These are phyloP conservation scores for Rutpela maculata DNA, from an alignment of 2,888 invertebrate genomes.

Conservation along the genomic window DNA sequence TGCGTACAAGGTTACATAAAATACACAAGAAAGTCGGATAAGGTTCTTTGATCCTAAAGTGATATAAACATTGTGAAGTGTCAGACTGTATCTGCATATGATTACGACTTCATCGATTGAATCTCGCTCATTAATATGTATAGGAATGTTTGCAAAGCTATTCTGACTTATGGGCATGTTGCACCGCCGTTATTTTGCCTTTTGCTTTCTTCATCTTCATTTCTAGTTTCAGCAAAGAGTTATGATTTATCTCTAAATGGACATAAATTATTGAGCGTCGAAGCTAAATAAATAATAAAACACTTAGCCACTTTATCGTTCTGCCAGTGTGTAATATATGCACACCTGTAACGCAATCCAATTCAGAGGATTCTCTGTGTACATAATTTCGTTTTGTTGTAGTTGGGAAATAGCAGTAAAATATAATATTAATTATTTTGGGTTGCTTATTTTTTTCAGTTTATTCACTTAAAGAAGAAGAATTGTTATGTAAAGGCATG, in stretches of 20 bases:
- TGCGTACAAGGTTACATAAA: conserved; percentile 39
- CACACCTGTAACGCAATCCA: conserved; percentile 1
- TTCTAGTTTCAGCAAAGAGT: conserved; percentile 22
- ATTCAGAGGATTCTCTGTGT: background rate
- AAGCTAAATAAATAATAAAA: conserved; percentile 44
- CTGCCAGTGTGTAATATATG: conserved; percentile 22
- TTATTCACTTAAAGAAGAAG: background rate
- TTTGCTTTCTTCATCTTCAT: conserved; percentile 33
- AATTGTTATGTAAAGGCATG: no score
- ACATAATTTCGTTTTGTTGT: background rate
- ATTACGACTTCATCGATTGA: conserved; percentile 65
- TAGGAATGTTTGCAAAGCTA: conserved; percentile 57
- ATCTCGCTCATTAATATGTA: conserved; percentile 64
- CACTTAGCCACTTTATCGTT: conserved; percentile 44
- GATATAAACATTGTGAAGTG: conserved; percentile 64
- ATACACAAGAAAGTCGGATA: conserved; percentile 48
- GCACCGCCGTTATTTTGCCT: conserved; percentile 28
- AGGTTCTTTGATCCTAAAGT: conserved; percentile 61
- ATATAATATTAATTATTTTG: background rate
- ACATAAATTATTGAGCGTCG: conserved; percentile 50
- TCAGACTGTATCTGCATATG: conserved; percentile 63
- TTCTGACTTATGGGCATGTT: conserved; percentile 55
- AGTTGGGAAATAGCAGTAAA: background rate
- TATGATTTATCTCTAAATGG: conserved; percentile 35
- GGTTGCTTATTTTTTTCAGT: background rate